Evolutionary conservation across 2,797 vertebrate genomes (phyloP).

Genomic region (Gymnopithys bicolor): DNA sequence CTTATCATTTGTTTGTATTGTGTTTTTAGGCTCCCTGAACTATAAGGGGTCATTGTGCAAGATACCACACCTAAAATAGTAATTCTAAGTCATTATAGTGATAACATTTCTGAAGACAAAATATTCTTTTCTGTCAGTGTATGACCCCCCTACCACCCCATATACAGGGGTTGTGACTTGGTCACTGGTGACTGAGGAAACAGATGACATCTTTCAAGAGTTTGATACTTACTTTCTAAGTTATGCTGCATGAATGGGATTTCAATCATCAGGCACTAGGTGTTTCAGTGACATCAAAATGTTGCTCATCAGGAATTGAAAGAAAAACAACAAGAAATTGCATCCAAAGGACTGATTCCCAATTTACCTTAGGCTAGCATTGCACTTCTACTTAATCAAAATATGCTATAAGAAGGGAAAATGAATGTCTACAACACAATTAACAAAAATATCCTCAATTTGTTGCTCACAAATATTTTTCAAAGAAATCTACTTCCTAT

Average conservation of each 20-base stretch:
- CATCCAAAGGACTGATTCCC: slow-evolving; percentile 55
- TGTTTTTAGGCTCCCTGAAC: background rate
- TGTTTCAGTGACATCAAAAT: slow-evolving; percentile 3
- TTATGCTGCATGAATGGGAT: background rate
- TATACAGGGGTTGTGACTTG: background rate
- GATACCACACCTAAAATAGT: background rate
- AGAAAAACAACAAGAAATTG: slow-evolving; percentile 10
- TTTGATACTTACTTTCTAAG: background rate
- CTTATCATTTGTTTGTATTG: background rate
- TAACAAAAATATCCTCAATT: slow-evolving; percentile 58
- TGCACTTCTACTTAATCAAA: slow-evolving; percentile 61
- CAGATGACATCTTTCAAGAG: background rate
- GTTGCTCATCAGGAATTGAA: background rate
- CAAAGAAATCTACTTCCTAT: slow-evolving; percentile 56
- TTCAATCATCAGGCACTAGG: background rate
- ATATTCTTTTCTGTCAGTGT: background rate
- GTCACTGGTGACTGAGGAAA: background rate
- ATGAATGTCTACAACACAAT: slow-evolving; percentile 60
- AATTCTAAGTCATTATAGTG: background rate
- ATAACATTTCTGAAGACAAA: background rate
- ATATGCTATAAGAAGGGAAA: slow-evolving; percentile 47
- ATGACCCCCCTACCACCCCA: accelerated
- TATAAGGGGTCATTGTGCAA: background rate
- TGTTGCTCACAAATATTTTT: slow-evolving; percentile 69
- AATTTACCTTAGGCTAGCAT: slow-evolving; percentile 57